Conservation (phyloP, 2,888 invertebrate genomes). For the Trichogramma evanescens region DNA sequence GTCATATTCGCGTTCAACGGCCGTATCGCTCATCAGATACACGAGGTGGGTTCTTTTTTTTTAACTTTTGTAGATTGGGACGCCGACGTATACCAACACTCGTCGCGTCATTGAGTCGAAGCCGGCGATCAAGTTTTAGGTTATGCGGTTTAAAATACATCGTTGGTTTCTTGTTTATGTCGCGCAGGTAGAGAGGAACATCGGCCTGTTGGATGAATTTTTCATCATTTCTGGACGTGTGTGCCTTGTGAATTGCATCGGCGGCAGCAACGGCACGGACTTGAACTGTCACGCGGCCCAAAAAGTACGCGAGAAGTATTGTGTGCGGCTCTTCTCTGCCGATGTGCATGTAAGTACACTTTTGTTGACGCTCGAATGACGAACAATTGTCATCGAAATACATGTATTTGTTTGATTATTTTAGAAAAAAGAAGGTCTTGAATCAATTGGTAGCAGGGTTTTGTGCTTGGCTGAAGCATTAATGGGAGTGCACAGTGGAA, state of each 20-base stretch:
- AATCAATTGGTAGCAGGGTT: constrained; percentile 32
- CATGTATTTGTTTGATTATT: neutral
- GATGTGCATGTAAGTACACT: constrained; percentile 34
- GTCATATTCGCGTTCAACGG: constrained; percentile 39
- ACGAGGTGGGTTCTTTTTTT: constrained; percentile 29
- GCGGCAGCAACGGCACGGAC: constrained; percentile 27
- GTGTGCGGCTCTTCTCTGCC: constrained; percentile 34
- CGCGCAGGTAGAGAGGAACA: constrained; percentile 28
- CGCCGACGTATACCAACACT: neutral
- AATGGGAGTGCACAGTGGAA: constrained; percentile 35
- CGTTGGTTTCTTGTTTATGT: constrained; percentile 1
- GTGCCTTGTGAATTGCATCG: constrained; percentile 38
- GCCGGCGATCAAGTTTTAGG: neutral
- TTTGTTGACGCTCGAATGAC: too few species aligned
- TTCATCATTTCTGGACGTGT: constrained; percentile 33
- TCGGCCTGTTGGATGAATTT: constrained; percentile 33
- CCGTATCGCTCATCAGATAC: constrained; percentile 28
- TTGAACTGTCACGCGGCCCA: constrained; percentile 29
- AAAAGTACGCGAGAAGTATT: constrained; percentile 34
- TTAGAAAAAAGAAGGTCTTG: constrained; percentile 29
- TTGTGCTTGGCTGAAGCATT: constrained; percentile 33
- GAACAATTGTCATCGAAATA: too few species aligned
- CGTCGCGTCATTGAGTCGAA: neutral
- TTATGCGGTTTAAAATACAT: constrained; percentile 8
- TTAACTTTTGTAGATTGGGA: neutral